phyloP scores from a whole-genome alignment of 2,797 vertebrate species.

The Iguana delicatissima region DNA sequence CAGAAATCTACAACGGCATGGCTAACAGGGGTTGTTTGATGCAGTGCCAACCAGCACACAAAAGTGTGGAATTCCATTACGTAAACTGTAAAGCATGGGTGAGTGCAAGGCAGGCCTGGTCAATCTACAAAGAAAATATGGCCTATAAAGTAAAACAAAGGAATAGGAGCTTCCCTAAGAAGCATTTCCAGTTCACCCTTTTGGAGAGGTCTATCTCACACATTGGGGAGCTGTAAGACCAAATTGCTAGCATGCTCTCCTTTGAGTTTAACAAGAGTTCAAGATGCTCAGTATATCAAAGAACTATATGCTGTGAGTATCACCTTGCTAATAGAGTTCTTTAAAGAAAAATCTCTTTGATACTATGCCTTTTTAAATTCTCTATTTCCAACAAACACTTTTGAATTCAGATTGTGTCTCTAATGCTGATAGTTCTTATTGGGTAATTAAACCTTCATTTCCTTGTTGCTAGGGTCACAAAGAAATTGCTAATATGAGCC shows the following conservation, averaged over 20 bases:
- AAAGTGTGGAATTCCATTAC: too few species aligned
- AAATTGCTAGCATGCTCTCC: slow-evolving; percentile 11
- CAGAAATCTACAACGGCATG: not conserved
- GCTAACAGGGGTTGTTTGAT: not conserved
- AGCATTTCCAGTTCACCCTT: not conserved
- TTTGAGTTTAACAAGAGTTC: slow-evolving; percentile 31
- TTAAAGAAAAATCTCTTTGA: slow-evolving; percentile 10
- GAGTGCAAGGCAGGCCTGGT: not conserved
- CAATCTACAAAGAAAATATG: not conserved
- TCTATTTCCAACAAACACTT: slow-evolving; percentile 4
- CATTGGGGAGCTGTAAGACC: not conserved
- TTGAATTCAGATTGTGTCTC: not conserved
- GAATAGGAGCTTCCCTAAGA: not conserved
- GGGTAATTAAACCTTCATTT: slow-evolving; percentile 26
- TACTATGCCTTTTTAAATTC: not conserved
- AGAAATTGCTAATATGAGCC: slow-evolving; percentile 5
- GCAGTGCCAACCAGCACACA: too few species aligned
- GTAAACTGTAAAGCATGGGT: too few species aligned
- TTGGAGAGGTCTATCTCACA: slow-evolving; percentile 3
- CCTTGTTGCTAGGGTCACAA: not conserved
- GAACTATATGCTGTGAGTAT: slow-evolving; percentile 27
- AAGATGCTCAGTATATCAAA: slow-evolving; percentile 30
- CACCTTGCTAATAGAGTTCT: slow-evolving; percentile 18
- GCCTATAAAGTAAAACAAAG: not conserved
- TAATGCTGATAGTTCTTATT: not conserved